These are phyloP conservation scores for Gila robusta DNA, from an alignment of 2,797 vertebrate species.

Conservation along the genomic window DNA sequence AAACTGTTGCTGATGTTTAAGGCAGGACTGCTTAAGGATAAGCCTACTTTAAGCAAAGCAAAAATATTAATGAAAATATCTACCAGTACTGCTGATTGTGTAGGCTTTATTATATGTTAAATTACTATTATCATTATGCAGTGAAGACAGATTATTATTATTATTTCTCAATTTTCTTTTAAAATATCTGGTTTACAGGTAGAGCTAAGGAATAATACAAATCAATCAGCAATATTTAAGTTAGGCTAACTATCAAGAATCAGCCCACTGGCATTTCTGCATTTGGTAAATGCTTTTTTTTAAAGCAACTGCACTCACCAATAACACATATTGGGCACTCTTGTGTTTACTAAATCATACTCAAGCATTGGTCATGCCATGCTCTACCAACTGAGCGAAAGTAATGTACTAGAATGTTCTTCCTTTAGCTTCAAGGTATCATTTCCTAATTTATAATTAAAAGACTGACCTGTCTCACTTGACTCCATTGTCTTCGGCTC, in stretches of 20 bases:
- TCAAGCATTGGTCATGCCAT: not conserved
- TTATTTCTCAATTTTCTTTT: not conserved
- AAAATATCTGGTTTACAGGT: not conserved
- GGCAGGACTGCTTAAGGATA: not conserved
- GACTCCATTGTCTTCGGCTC: not conserved
- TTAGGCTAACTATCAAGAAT: not conserved
- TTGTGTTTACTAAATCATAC: not conserved
- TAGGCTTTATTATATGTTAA: not conserved
- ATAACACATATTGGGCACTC: not conserved
- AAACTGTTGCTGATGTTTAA: not conserved
- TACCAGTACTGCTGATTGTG: not conserved
- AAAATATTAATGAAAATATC: not conserved
- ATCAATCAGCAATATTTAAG: not conserved
- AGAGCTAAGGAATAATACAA: not conserved
- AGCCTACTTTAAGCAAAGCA: not conserved
- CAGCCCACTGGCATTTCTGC: not conserved
- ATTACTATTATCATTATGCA: not conserved
- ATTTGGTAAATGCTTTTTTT: not conserved
- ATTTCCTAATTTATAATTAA: not conserved
- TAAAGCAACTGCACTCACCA: not conserved
- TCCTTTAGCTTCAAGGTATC: not conserved
- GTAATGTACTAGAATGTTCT: not conserved
- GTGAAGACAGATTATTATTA: not conserved
- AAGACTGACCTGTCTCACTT: conserved; percentile 3
- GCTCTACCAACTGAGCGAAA: not conserved